Evolutionary conservation across 1,140 invertebrate species (phyloP), one percentile per base, ranked within the genome.

Genomic region (Ips typographus): DNA sequence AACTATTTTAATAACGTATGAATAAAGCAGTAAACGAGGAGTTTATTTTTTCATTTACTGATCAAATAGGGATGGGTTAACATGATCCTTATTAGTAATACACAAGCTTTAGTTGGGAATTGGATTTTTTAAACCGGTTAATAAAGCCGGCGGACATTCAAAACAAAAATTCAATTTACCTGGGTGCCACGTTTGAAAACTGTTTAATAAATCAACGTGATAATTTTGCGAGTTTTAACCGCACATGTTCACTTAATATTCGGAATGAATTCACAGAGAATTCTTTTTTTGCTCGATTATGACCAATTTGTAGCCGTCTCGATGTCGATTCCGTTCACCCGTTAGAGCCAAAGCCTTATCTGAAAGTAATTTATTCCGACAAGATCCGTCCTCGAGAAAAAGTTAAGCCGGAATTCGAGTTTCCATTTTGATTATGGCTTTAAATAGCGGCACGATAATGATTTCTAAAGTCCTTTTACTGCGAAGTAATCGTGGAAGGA

Each of bases 391-490:
- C 37, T 55, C 36, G 37, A 38, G 40, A 43, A 44, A 44, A 60
- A 8, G 22, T 4, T 43, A 44, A 60, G 37, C 42, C 40, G 41
- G 40, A 60, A 60, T 60, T 44, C 58, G 3, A 22, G 58, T 60
- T 60, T 60, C 58, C 58, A 60, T 60, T 63, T 40, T 44, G 70
- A 51, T 52, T 70, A 62, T 61, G 60, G 42, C 57, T 57, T 60
- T 47, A 52, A 42, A 49, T 44, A 62, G 58, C 51, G 37, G 40
- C 44, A 40, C 41, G 58, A 53, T 68, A 71, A 71, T 71, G 70
- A 61, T 67, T 71, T 71, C 67, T 67, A 71, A 67, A 71, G 42
- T 63, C 64, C 58, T 56, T 58, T 67, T 53, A 66, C 64, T 67
- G 59, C 49, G 41, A 36, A 41, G 40, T 67, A 71, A 71, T 71